phyloP scores from a whole-genome alignment of 2,888 invertebrate genomes.

The Ichneumon xanthorius region DNA sequence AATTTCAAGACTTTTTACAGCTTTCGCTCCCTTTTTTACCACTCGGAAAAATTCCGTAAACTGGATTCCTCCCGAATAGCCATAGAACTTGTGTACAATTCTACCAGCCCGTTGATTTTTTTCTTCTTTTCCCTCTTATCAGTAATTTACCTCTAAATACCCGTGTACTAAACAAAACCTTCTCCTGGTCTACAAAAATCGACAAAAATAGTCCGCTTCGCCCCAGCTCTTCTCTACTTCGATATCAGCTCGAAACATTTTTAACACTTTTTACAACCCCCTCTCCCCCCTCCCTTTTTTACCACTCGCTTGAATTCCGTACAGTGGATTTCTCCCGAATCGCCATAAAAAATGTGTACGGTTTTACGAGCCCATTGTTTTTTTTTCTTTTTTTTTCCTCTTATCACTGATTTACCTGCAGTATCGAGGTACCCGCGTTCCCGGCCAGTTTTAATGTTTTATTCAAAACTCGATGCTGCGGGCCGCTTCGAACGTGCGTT shows the following conservation, averaged over 20 bases:
- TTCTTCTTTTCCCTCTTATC: too few relatives aligned
- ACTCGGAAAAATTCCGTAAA: too few relatives aligned
- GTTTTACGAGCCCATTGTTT: slow-evolving; percentile 32
- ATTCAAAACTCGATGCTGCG: slow-evolving; percentile 23
- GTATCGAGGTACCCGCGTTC: slow-evolving; percentile 12
- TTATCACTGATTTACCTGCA: slow-evolving; percentile 33
- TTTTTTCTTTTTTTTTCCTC: slow-evolving; percentile 4
- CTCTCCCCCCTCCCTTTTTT: background rate
- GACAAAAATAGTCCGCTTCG: too few relatives aligned
- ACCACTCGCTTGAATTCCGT: background rate
- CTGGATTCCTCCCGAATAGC: too few relatives aligned
- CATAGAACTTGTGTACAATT: too few relatives aligned
- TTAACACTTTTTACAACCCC: background rate
- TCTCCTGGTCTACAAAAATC: too few relatives aligned
- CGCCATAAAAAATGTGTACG: background rate
- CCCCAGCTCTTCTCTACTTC: background rate
- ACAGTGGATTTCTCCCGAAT: slow-evolving; percentile 29
- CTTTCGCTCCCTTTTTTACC: too few relatives aligned
- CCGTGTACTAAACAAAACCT: too few relatives aligned
- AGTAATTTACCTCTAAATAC: too few relatives aligned
- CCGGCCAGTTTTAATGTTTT: slow-evolving; percentile 18
- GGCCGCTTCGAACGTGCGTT: too few relatives aligned
- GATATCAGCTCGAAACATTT: background rate
- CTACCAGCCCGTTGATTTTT: too few relatives aligned
- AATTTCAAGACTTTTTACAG: background rate